A percentile compares a stretch with the other conserved stretches of the same genome.
phyloP scores from a whole-genome alignment of 2,888 invertebrate species.

The Eupithecia tripunctaria region DNA sequence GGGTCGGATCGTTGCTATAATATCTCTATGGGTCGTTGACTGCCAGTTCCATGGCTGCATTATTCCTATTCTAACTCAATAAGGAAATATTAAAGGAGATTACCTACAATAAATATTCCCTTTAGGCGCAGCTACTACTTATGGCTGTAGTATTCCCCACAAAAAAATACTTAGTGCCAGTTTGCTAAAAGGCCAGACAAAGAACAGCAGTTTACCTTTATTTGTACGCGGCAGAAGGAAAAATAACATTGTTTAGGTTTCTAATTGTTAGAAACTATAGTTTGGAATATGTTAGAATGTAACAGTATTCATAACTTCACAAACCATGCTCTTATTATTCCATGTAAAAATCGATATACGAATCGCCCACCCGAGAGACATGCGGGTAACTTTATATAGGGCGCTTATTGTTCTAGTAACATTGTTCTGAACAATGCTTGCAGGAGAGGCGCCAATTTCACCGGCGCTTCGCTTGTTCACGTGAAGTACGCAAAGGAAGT shows the following conservation, averaged over 20 bases:
- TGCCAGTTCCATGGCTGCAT: constrained; percentile 36
- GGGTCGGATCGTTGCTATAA: constrained; percentile 19
- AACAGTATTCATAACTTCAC: neutral
- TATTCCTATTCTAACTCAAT: neutral
- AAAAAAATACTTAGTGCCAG: neutral
- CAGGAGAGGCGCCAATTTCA: constrained; percentile 75
- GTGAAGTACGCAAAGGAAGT: constrained; percentile 74
- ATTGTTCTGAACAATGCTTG: constrained; percentile 40
- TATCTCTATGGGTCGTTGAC: constrained; percentile 20
- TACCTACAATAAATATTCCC: too few relatives aligned
- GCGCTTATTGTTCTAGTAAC: constrained; percentile 40
- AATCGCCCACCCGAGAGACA: constrained; percentile 25
- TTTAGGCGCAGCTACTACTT: too few relatives aligned
- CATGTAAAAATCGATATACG: constrained; percentile 18
- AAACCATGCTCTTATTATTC: neutral
- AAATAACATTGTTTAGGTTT: neutral
- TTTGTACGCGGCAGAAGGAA: neutral
- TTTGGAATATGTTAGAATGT: too few relatives aligned
- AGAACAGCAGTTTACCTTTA: neutral
- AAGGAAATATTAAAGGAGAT: neutral
- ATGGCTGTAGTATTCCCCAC: neutral
- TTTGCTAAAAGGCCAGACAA: neutral
- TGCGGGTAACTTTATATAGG: constrained; percentile 27
- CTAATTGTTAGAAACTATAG: neutral
- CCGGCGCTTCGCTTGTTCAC: constrained; percentile 74